Percentiles rank a stretch among this genome's conserved stretches.
Conservation (phyloP, 2,888 invertebrate genomes). For the Amphipyra tragopoginis region DNA sequence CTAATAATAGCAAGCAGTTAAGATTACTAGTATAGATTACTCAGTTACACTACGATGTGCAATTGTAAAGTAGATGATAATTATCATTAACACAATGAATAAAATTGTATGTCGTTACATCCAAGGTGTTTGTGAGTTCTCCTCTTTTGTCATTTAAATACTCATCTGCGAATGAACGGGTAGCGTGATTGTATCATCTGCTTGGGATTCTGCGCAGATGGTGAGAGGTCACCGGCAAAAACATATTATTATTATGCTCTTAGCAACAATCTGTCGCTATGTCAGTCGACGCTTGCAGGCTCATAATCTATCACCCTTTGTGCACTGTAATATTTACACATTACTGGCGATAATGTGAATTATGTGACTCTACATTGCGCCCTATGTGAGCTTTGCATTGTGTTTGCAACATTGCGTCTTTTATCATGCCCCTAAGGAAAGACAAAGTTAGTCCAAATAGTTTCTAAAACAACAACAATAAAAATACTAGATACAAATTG, state of each 20-base stretch:
- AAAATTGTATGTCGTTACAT: neutral
- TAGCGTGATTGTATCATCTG: slow-evolving; percentile 1
- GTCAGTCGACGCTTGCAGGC: slow-evolving; percentile 14
- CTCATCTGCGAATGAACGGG: slow-evolving; percentile 16
- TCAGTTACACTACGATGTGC: slow-evolving; percentile 24
- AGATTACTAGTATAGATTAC: slow-evolving; percentile 43
- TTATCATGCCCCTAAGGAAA: too few species aligned
- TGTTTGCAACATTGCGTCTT: too few species aligned
- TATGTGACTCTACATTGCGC: neutral
- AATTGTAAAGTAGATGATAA: slow-evolving; percentile 9
- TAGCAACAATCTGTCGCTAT: slow-evolving; percentile 36
- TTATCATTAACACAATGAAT: slow-evolving; percentile 10
- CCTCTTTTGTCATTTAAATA: slow-evolving; percentile 41
- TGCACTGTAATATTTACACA: slow-evolving; percentile 1
- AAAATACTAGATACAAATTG: too few species aligned
- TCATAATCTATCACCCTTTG: slow-evolving; percentile 25
- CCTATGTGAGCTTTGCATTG: neutral
- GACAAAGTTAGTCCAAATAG: too few species aligned
- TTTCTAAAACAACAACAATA: too few species aligned
- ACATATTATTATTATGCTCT: slow-evolving; percentile 7
- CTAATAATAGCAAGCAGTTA: slow-evolving; percentile 41
- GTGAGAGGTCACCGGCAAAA: slow-evolving; percentile 19
- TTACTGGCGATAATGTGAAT: neutral
- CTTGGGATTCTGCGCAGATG: slow-evolving; percentile 22
- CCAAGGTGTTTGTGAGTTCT: slow-evolving; percentile 13